These are phyloP conservation scores for Ceyx cyanopectus DNA, from an alignment of 2,113 vertebrate genomes.

Conservation along the genomic window DNA sequence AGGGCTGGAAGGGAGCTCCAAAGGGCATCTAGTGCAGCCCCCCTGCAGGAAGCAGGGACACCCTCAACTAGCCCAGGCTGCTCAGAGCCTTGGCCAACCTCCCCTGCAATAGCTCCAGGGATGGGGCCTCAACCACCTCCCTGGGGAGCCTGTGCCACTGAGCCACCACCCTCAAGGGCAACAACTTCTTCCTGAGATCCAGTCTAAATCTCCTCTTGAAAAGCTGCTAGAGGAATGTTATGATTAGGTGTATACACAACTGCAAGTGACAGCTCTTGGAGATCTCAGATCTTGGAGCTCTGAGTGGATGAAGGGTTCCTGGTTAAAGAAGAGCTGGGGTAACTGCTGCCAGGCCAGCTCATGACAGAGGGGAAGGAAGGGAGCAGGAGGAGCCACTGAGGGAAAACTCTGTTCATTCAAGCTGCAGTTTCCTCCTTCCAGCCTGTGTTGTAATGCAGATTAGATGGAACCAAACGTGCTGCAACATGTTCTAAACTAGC, in stretches of 20 bases:
- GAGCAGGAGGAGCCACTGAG: background rate
- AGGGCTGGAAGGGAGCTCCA: too few relatives aligned
- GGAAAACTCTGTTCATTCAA: background rate
- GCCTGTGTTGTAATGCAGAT: accelerated
- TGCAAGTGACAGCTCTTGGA: background rate
- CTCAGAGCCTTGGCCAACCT: too few relatives aligned
- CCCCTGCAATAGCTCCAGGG: too few relatives aligned
- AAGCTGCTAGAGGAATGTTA: background rate
- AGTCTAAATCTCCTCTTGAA: too few relatives aligned
- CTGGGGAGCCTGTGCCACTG: too few relatives aligned
- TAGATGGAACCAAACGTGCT: background rate
- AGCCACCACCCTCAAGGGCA: too few relatives aligned
- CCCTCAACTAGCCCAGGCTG: too few relatives aligned
- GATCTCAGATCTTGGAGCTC: background rate
- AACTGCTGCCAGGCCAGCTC: background rate
- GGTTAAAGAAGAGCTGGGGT: background rate
- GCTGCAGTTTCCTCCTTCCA: background rate
- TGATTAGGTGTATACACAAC: background rate
- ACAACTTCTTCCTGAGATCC: too few relatives aligned
- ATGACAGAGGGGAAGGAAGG: background rate
- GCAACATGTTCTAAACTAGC: background rate
- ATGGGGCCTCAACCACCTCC: too few relatives aligned
- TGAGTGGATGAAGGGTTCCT: background rate
- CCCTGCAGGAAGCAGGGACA: too few relatives aligned
- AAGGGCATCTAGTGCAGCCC: too few relatives aligned